Evolutionary conservation across 2,888 invertebrate genomes (phyloP).

Genomic region (Sthenelais limicola): DNA sequence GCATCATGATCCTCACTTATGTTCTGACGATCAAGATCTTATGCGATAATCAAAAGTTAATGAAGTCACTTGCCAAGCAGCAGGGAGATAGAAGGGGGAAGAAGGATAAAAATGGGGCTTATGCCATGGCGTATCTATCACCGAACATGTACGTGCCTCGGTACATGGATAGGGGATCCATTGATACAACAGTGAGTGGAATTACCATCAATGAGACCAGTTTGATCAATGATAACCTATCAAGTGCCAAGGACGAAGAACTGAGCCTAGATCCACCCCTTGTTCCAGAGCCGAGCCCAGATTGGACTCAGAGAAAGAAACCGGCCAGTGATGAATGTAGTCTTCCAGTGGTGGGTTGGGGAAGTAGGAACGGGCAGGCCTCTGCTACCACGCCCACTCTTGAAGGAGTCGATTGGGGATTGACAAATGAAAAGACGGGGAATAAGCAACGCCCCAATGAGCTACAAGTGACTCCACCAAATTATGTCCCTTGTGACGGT

Average conservation of each 20-base stretch:
- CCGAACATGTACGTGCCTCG: slow-evolving; percentile 37
- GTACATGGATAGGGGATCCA: slow-evolving; percentile 30
- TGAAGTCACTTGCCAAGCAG: slow-evolving; percentile 45
- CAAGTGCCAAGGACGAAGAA: not conserved
- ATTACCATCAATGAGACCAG: slow-evolving; percentile 21
- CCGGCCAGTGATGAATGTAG: not conserved
- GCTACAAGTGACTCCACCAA: too few species aligned
- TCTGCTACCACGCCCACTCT: too few species aligned
- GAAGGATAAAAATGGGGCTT: slow-evolving; percentile 28
- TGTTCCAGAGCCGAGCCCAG: slow-evolving; percentile 8
- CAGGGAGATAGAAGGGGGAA: slow-evolving; percentile 25
- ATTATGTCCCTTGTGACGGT: too few species aligned
- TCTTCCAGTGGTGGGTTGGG: not conserved
- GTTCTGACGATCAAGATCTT: slow-evolving; percentile 90
- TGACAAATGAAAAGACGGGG: too few species aligned
- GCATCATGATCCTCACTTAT: slow-evolving; percentile 95
- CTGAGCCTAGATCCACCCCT: slow-evolving; percentile 6
- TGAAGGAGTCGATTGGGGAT: too few species aligned
- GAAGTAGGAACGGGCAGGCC: slow-evolving; percentile 9
- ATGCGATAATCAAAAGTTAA: slow-evolving; percentile 79
- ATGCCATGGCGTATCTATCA: slow-evolving; percentile 18
- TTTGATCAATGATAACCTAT: not conserved
- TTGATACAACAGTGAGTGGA: slow-evolving; percentile 42
- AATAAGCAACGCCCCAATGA: too few species aligned
- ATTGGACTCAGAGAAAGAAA: slow-evolving; percentile 6